These are phyloP conservation scores for Grammatotria lemairii DNA, from an alignment of 2,113 vertebrate genomes.

Conservation along the genomic window DNA sequence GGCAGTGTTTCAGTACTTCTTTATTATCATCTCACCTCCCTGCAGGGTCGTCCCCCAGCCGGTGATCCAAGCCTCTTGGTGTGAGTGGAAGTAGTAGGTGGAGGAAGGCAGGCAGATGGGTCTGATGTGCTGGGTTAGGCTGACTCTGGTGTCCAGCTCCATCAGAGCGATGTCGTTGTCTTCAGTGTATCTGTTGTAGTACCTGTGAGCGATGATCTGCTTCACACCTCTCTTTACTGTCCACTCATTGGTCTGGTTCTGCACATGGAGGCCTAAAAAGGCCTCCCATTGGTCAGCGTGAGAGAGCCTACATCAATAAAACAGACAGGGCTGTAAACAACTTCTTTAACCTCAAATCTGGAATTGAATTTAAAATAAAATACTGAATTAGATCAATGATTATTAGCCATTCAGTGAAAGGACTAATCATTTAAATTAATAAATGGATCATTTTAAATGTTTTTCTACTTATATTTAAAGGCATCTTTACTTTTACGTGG, in stretches of 20 bases:
- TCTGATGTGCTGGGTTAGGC: constrained; percentile 57
- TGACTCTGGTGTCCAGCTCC: constrained; percentile 52
- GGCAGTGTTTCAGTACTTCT: neutral
- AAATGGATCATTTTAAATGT: fast-evolving
- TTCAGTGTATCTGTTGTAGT: constrained; percentile 14
- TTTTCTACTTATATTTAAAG: neutral
- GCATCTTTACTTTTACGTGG: neutral
- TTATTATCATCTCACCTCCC: constrained; percentile 20
- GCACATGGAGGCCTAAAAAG: constrained; percentile 74
- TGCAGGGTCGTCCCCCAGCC: constrained; percentile 63
- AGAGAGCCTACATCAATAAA: constrained; percentile 27
- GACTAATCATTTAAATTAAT: fast-evolving
- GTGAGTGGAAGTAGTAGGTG: constrained; percentile 43
- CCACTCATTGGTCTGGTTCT: constrained; percentile 48
- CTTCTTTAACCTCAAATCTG: neutral
- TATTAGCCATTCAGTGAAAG: fast-evolving
- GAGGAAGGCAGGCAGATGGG: constrained; percentile 66
- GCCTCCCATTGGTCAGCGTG: constrained; percentile 70
- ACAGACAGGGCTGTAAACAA: neutral
- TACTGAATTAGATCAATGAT: fast-evolving
- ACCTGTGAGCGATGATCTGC: constrained; percentile 41
- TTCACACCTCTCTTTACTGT: constrained; percentile 25
- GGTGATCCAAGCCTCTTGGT: constrained; percentile 50
- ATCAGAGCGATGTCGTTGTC: constrained; percentile 68
- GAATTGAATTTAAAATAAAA: neutral